Base-by-base conservation (phyloP, 2,888 invertebrate species). In the Cephus sareptanus region DNA sequence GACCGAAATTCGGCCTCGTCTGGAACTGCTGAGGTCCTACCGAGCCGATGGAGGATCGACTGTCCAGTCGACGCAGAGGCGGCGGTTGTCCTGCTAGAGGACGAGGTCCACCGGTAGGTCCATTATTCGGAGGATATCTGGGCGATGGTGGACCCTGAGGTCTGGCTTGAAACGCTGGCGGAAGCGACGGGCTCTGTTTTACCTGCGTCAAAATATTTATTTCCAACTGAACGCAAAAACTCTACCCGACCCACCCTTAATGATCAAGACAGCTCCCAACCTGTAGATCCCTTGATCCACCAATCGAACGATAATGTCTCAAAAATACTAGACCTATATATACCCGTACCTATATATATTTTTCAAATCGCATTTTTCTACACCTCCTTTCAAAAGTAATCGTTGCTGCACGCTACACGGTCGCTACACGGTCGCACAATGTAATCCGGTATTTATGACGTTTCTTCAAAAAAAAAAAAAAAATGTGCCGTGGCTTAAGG, bases 51-150 rank as follows among this genome's bases (percentile, higher is more conserved):
- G 83, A 76, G 91, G 91, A 75, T 92, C 93, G 79, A 90, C 90
- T 75, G 92, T 85, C 94, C 92, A 94, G 76, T 92, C 92, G 81
- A 88, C 87, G 74, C 86, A 90, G 80, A 92, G 93, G 86, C 93
- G 75, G 93, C 92, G 90, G 94, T 93, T 13, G 93, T 93, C 90
- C 94, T 93, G 94, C 94, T 94, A 76, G 92, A 69, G 84, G 81
- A 88, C 80, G 94, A 85, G 76, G 94, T 93, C 82, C 93, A 91
- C 80, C 85, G 76, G 82, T n/a, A 40, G 87, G 83, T 79, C 86
- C 87, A 84, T 89, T 89, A 82, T 87, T 87, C 79, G 84, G 69
- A 15, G 89, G 89, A 75, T 82, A 85, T 79, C 90, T 85, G 13
- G 86, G 86, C 69, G 83, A 81, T 77, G 86, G 83, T 71, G 86